Base-by-base conservation (phyloP, 2,888 invertebrate species). In the Lepidocyrtinus sp. region DNA sequence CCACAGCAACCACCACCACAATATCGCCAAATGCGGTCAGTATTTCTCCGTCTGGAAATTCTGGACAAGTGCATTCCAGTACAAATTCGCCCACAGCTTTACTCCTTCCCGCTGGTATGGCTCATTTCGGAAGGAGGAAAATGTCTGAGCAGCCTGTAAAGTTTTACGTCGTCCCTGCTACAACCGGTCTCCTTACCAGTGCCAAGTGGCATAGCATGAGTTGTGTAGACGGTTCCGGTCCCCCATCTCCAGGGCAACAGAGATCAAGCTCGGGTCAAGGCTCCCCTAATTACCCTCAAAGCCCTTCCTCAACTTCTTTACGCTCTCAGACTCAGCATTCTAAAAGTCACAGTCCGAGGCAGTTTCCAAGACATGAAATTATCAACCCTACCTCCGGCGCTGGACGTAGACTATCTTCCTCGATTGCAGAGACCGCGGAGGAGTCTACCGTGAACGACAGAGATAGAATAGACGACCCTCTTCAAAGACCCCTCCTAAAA, bases 91-190 rank as follows among this genome's bases (percentile, higher is more conserved):
- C 84, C 9, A 62, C 80, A 17, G 70, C 76, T 3, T 46, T 78
- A 2, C 46, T 73, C 9, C 65, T 77, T 2, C 78, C 82, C 9
- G 75, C 74, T 1, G 82, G 78, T 59, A 72, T 71, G 46, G 81
- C 79, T 17, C 75, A 75, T 17, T 82, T 75, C 68, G 81, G 81
- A 22, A 45, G 84, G n/a, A 78, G 86, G 55, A 86, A 86, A 81
- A 82, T 85, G 83, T 85, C 85, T 3, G 86, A 86, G 59, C 85
- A 86, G 63, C 86, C 86, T n/a, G 79, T 83, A 2, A 82, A 85
- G 45, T 82, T 83, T 50, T 84, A 83, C 73, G 81, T 85, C 3
- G 81, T 85, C 2, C 84, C 86, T 7, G 80, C 78, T 2, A 74
- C 82, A 17, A 79, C 70, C 12, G 77, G 83, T 21, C 65, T 83